These are phyloP conservation scores for Drosophila prosaltans DNA, from an alignment of 1,140 invertebrate species.

Conservation along the genomic window DNA sequence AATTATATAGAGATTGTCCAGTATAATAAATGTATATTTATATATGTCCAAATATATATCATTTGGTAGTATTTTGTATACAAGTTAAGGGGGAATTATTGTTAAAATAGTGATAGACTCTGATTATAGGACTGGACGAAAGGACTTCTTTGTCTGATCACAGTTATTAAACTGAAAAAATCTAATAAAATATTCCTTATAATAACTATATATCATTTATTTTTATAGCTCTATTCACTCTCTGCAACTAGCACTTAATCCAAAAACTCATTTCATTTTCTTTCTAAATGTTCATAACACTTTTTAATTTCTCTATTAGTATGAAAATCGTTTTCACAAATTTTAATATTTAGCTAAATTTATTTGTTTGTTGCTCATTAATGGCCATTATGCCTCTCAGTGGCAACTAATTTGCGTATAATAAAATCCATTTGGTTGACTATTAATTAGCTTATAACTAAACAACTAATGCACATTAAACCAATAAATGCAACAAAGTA, in stretches of 20 bases:
- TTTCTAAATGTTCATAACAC: conserved; percentile 19
- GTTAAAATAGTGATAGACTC: no score
- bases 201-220: no score
- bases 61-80: no score
- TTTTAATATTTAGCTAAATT: conserved; percentile 26
- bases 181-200: no score
- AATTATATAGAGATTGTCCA: conserved; percentile 15
- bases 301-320: conserved; percentile 34
- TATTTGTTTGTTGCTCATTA: neutral
- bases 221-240: no score
- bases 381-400: conserved; percentile 34
- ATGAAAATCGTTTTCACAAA: conserved; percentile 24
- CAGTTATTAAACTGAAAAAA: no score
- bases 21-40: neutral
- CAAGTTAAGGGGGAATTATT: no score
- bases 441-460: conserved; percentile 51
- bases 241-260: no score
- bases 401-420: conserved; percentile 45
- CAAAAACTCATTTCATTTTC: conserved; percentile 13
- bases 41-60: no score
- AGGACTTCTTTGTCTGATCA: no score
- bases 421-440: conserved; percentile 51
- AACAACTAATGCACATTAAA: neutral
- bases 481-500: conserved; percentile 4
- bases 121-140: no score